Evolutionary conservation across 1,140 invertebrate species (phyloP).

Genomic region (Ceratoteleas bidentatus): DNA sequence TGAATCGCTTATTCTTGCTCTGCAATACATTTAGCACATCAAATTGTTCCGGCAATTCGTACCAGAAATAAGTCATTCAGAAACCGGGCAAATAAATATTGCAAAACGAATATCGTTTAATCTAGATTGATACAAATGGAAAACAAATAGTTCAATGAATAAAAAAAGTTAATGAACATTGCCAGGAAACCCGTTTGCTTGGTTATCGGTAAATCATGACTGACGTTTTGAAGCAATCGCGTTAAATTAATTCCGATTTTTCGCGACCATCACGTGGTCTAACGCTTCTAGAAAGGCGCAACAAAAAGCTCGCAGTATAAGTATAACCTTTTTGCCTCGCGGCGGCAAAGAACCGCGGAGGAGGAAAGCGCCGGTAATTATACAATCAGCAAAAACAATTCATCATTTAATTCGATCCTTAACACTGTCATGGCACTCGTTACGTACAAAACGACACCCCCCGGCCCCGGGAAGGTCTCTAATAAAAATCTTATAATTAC

Average conservation of each 20-base stretch:
- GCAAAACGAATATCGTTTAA: no score
- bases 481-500: constrained; percentile 80
- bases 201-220: no score
- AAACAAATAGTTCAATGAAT: no score
- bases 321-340: constrained; percentile 44
- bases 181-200: no score
- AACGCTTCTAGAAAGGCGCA: constrained; percentile 16
- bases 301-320: constrained; percentile 32
- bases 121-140: no score
- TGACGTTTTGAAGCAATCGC: neutral
- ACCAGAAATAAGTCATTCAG: no score
- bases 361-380: constrained; percentile 69
- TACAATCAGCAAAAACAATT: constrained; percentile 77
- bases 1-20: no score
- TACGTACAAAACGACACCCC: constrained; percentile 58
- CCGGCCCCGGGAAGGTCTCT: constrained; percentile 67
- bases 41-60: no score
- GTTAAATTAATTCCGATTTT: constrained; percentile 3
- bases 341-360: constrained; percentile 34
- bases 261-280: constrained; percentile 11
- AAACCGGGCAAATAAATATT: no score
- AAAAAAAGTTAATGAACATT: no score
- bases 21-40: no score
- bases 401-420: constrained; percentile 74
- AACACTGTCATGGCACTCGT: constrained; percentile 58